Base-by-base conservation (phyloP, 2,888 invertebrate genomes). In the Apoderus coryli region DNA sequence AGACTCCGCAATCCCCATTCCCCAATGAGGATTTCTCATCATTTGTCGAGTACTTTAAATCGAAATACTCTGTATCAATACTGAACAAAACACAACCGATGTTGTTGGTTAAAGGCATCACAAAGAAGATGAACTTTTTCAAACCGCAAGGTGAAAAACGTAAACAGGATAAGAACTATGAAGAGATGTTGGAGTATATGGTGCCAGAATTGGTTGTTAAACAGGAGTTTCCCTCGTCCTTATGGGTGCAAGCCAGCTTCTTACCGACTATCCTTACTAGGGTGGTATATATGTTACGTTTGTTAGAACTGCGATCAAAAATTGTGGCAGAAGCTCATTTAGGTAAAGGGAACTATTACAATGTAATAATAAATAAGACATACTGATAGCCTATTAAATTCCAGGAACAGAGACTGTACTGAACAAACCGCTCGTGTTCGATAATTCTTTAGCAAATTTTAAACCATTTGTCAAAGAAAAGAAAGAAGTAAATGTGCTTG, bases 221-320 rank as follows among this genome's bases (percentile, higher is more conserved):
- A 46, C 73, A 74, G 38, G 62, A 65, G 1, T 81, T 71, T 49
- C 79, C 84, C 0, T 68, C 75, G 10, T 61, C 76, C 7, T 61
- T 90, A 35, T 93, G 90, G 85, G 64, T 81, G 12, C 89, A 93
- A 56, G 77, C 84, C 0, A 70, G 74, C 2, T 67, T 81, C 31
- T 50, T 98, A 33, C 95, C 96, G 0, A 77, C 82, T 11, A 69
- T 92, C 33, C 49, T 95, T 15, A 82, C 88, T 49, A 72, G 95
- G 51, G 19, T 19, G 6, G 19, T 19, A 7, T 71, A 73, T 51
- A 56, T 89, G 11, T 59, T 86, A 7, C 54, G 76, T 22, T 77
- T 82, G 0, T 75, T 84, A 41, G 78, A 85, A 47, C 58, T 90
- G 2, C 63, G 80, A 15, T 40, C 45, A 6, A 54, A 53, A 44